A percentile compares a stretch with the other conserved stretches of the same genome.
phyloP scores from a whole-genome alignment of 2,797 vertebrate species.

The Helostoma temminkii region DNA sequence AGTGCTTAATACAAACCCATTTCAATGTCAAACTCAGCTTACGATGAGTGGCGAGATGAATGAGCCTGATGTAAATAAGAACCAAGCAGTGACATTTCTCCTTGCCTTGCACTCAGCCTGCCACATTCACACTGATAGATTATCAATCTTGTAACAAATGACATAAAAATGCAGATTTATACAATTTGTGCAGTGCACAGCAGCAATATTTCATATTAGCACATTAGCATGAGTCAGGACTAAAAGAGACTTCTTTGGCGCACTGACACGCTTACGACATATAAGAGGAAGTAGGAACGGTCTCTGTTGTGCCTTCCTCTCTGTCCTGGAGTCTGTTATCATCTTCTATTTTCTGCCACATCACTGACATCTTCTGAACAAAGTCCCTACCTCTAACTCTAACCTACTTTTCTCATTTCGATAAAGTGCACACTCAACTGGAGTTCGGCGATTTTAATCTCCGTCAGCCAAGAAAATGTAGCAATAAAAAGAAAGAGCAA shows the following conservation, averaged over 20 bases:
- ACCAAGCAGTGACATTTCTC: conserved; percentile 44
- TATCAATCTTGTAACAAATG: conserved; percentile 64
- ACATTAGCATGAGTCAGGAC: conserved; percentile 45
- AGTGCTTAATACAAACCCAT: conserved; percentile 52
- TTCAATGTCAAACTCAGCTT: conserved; percentile 65
- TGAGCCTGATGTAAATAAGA: conserved; percentile 65
- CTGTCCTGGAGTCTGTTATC: conserved; percentile 6
- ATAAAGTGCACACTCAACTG: background rate
- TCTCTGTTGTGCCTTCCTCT: conserved; percentile 13
- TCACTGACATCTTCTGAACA: no score
- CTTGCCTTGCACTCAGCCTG: conserved; percentile 36
- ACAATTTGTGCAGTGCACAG: conserved; percentile 44
- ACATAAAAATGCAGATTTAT: conserved; percentile 68
- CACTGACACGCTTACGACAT: conserved; percentile 2
- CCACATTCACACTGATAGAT: conserved; percentile 39
- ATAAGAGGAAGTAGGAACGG: conserved; percentile 7
- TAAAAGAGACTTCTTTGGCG: conserved; percentile 32
- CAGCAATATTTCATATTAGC: conserved; percentile 37
- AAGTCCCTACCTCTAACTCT: no score
- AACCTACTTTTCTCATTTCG: background rate
- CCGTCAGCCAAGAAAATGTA: background rate
- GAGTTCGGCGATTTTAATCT: background rate
- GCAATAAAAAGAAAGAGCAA: background rate
- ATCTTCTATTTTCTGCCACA: conserved; percentile 16
- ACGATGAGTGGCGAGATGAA: conserved; percentile 59